Base-by-base conservation (phyloP, 2,797 vertebrate genomes). In the Microhierax caerulescens region DNA sequence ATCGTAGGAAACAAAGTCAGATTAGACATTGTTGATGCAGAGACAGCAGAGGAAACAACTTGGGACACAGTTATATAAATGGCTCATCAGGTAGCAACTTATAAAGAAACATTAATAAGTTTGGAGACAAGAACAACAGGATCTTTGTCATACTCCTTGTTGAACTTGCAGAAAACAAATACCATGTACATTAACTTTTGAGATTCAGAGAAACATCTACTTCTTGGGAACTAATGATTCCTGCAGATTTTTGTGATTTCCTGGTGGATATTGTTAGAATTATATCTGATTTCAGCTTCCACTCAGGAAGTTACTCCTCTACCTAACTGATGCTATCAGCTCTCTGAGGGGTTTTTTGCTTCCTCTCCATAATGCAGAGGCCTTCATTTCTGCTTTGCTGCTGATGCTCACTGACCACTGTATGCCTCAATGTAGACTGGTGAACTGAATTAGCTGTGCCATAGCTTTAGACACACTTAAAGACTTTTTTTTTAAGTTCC, bases 241-340 rank as follows among this genome's bases (percentile, higher is more conserved):
- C 41, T 87, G 67, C 50, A 88, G 65, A 69, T 88, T 87, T 77
- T 63, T 89, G 84, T 89, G 64, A 73, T 95, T 95, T 96, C 93
- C 92, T 88, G 39, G 39, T 87, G 61, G 48, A 28, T 81, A 91
- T 85, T 93, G 51, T 94, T 95, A 68, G 50, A 85, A 80, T 79
- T 83, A 65, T 93, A 95, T 96, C 95, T 92, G 79, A 74, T 93
- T 95, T 88, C 51, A 89, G 50, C 73, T 97, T 96, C 87, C 75
- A 92, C 19, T 85, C 11, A 75, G 95, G 94, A 96, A 91, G 27
- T 85, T 69, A 89, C 59, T 95, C 5, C 7, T 89, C 78, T 67
- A 86, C 77, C 70, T 64, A 47, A 56, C 13, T 83, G 91, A 94
- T 85, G 36, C 9, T 93, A 81, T 94, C 84, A 75, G 65, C 3